Evolutionary conservation across 2,113 vertebrate species (phyloP).

Genomic region (Antennarius striatus): DNA sequence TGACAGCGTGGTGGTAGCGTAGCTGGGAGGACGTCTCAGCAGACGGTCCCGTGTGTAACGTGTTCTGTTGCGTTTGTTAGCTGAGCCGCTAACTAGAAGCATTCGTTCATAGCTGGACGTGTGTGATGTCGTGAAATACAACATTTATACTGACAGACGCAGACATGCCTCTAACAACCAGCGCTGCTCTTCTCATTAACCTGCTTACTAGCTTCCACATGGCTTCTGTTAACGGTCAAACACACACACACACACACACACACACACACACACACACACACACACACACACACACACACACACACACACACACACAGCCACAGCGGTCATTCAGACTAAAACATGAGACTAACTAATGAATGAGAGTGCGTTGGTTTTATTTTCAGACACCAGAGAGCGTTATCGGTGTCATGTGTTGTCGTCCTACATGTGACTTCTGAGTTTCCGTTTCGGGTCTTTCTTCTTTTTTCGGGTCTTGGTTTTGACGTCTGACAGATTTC

Average conservation of each 20-base stretch:
- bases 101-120: too few species aligned
- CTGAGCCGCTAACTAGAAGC: too few species aligned
- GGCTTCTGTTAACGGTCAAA: slow-evolving; percentile 32
- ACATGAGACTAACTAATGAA: neutral
- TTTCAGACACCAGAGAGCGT: neutral
- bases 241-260: neutral
- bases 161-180: slow-evolving; percentile 22
- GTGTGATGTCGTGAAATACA: too few species aligned
- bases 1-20: too few species aligned
- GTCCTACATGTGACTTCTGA: neutral
- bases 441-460: neutral
- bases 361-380: neutral
- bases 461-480: neutral
- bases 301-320: neutral
- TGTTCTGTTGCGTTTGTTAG: too few species aligned
- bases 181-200: slow-evolving; percentile 41
- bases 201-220: slow-evolving; percentile 35
- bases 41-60: too few species aligned
- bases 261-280: neutral
- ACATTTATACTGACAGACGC: too few species aligned
- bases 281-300: slow-evolving; percentile 1
- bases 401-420: slow-evolving; percentile 6
- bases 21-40: too few species aligned
- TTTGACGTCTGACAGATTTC: neutral
- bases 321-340: neutral